Evolutionary conservation across 2,113 vertebrate genomes (phyloP).

Genomic region (Cebidichthys violaceus): DNA sequence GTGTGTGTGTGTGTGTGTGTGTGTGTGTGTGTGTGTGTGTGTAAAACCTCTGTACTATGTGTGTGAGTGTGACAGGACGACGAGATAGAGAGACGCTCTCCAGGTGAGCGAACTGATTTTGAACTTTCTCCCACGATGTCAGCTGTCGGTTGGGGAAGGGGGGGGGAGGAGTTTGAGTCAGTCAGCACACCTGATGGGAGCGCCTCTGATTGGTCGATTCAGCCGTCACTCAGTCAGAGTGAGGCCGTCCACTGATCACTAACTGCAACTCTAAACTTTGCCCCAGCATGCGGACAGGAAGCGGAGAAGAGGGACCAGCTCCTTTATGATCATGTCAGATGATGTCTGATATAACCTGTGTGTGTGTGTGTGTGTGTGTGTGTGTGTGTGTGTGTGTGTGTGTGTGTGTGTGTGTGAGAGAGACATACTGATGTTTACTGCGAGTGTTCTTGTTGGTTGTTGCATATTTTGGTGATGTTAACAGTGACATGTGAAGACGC

Average conservation of each 20-base stretch:
- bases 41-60: not conserved
- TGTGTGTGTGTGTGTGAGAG: too few relatives aligned
- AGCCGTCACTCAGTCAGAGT: conserved; percentile 12
- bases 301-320: not conserved
- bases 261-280: conserved; percentile 11
- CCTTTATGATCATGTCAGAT: too few relatives aligned
- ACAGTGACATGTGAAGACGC: too few relatives aligned
- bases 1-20: conserved; percentile 18
- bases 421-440: too few relatives aligned
- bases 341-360: not conserved
- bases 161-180: conserved; percentile 42
- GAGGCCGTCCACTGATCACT: conserved; percentile 40
- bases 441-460: too few relatives aligned
- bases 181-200: not conserved
- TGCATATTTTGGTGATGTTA: too few relatives aligned
- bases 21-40: conserved; percentile 12
- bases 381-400: too few relatives aligned
- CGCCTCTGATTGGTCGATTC: conserved; percentile 29
- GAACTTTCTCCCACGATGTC: conserved; percentile 25
- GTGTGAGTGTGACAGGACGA: conserved; percentile 13
- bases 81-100: not conserved
- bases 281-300: conserved; percentile 16
- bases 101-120: conserved; percentile 41
- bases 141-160: not conserved
- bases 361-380: too few relatives aligned